Evolutionary conservation across 2,113 vertebrate species (phyloP).

Genomic region (Erpornis zantholeuca): DNA sequence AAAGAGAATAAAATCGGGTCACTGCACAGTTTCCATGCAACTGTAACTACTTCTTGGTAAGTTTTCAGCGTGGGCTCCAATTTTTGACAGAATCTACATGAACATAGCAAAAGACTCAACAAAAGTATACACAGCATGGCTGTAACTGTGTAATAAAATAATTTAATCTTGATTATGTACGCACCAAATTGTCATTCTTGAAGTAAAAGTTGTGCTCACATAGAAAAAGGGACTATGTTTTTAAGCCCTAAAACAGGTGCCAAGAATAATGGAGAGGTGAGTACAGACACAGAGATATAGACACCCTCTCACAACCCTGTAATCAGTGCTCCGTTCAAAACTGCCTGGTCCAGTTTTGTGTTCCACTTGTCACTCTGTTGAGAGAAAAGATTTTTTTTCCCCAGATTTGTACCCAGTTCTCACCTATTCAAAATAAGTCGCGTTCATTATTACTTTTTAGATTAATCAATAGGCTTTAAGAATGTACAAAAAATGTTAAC

Average conservation of each 20-base stretch:
- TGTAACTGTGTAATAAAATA: not conserved
- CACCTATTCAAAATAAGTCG: not conserved
- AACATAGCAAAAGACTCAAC: not conserved
- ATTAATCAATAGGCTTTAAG: not conserved
- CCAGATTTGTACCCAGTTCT: not conserved
- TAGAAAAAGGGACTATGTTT: not conserved
- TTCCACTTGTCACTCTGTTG: not conserved
- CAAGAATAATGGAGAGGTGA: not conserved
- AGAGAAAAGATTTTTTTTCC: fast-evolving
- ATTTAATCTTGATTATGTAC: not conserved
- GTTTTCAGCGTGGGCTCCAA: not conserved
- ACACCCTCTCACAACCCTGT: not conserved
- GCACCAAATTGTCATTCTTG: not conserved
- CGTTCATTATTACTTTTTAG: not conserved
- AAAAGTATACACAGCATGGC: not conserved
- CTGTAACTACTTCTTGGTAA: not conserved
- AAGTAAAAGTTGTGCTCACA: not conserved
- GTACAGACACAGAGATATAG: not conserved
- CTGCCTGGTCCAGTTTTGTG: not conserved
- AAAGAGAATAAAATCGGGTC: not conserved
- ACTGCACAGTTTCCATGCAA: not conserved
- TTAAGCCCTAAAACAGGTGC: not conserved
- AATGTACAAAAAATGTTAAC: not conserved
- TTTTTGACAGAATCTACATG: not conserved
- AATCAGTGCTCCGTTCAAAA: not conserved